These are phyloP conservation scores for Lutjanus erythropterus DNA, from an alignment of 2,113 vertebrate species.

Conservation along the genomic window DNA sequence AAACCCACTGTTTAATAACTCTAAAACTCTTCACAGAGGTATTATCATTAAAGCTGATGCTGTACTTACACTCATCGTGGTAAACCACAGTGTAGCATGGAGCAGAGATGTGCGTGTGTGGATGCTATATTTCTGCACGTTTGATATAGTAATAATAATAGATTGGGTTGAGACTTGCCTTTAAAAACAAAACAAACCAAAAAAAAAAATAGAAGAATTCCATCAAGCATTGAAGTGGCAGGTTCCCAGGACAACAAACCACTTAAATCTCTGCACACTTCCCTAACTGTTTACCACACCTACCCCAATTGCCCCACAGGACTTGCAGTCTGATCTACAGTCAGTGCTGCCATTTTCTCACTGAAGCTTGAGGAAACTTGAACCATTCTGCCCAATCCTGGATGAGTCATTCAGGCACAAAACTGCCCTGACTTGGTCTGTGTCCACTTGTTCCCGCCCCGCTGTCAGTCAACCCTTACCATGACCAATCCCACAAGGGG, in stretches of 20 bases:
- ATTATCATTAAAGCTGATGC: slow-evolving; percentile 58
- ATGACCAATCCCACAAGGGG: slow-evolving; percentile 62
- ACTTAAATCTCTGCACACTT: slow-evolving; percentile 64
- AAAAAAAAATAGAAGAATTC: slow-evolving; percentile 24
- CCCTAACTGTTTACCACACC: slow-evolving; percentile 66
- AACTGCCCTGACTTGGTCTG: slow-evolving; percentile 13
- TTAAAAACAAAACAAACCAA: slow-evolving; percentile 38
- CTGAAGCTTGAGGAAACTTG: slow-evolving; percentile 36
- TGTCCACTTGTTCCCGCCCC: slow-evolving; percentile 17
- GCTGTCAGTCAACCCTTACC: slow-evolving; percentile 44
- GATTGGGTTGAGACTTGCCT: slow-evolving; percentile 44
- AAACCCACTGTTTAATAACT: slow-evolving; percentile 50
- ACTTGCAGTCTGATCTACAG: slow-evolving; percentile 55
- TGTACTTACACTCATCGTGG: slow-evolving; percentile 44
- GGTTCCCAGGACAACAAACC: slow-evolving; percentile 56
- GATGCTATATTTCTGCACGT: slow-evolving; percentile 24
- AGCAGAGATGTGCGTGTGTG: slow-evolving; percentile 22
- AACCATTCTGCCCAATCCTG: slow-evolving; percentile 41
- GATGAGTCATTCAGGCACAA: slow-evolving; percentile 59
- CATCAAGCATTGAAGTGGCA: slow-evolving; percentile 34
- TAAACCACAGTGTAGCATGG: slow-evolving; percentile 34
- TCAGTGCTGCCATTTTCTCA: slow-evolving; percentile 23
- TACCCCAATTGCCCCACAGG: slow-evolving; percentile 52
- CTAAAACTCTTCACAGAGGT: slow-evolving; percentile 25
- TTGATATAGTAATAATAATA: slow-evolving; percentile 31